Evolutionary conservation across 2,888 invertebrate genomes (phyloP).

Genomic region (Apodemia duryi): DNA sequence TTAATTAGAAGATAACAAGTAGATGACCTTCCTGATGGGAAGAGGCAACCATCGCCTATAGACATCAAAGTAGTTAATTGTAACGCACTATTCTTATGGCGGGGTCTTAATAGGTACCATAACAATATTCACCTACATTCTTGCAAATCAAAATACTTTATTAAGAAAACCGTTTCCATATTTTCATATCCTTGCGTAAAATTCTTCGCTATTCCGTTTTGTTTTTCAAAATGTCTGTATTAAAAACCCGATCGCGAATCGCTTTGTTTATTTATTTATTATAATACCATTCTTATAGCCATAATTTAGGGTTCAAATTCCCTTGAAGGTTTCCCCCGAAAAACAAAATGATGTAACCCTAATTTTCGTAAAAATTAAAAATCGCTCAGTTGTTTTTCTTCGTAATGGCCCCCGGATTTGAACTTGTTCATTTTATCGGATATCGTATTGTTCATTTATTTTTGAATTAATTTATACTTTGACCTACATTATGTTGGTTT

Average conservation of each 20-base stretch:
- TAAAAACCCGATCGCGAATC: constrained; percentile 37
- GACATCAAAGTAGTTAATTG: no score
- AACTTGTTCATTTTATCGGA: constrained; percentile 5
- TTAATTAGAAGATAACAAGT: no score
- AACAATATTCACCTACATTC: no score
- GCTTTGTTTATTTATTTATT: constrained; percentile 21
- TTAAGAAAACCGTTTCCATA: constrained; percentile 7
- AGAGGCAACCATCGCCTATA: no score
- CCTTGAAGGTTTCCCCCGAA: not conserved
- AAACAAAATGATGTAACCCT: constrained; percentile 6
- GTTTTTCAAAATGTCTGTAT: constrained; percentile 38
- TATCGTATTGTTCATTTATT: not conserved
- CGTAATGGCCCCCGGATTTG: constrained; percentile 31
- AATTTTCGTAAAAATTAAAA: constrained; percentile 15
- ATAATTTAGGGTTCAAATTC: not conserved
- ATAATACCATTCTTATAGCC: not conserved
- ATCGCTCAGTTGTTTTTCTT: constrained; percentile 30
- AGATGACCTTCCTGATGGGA: no score
- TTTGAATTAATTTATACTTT: not conserved
- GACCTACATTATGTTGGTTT: not conserved
- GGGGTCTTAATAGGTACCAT: no score
- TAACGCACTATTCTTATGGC: no score
- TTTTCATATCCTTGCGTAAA: not conserved
- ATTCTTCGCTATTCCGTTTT: constrained; percentile 31
- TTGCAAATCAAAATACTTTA: no score